phyloP scores from a whole-genome alignment of 2,113 vertebrate genomes.

The Cottus gobio region DNA sequence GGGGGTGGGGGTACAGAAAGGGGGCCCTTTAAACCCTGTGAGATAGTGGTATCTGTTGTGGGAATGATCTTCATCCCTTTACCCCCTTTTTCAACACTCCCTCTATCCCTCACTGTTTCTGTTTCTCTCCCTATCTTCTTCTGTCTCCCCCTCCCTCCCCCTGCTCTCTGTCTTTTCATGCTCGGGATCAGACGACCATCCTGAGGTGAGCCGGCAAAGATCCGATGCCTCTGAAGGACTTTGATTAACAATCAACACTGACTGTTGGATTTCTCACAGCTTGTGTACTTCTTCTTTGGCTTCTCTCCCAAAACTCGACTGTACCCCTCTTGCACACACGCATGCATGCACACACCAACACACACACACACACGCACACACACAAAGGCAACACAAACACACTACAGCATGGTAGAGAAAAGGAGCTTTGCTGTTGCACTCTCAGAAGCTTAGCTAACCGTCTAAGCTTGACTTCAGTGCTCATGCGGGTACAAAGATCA shows the following conservation, averaged over 20 bases:
- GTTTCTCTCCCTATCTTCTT: slow-evolving; percentile 39
- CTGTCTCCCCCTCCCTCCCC: background rate
- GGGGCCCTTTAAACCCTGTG: slow-evolving; percentile 82
- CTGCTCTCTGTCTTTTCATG: slow-evolving; percentile 57
- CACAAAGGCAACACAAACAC: slow-evolving; percentile 22
- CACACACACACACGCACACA: slow-evolving; percentile 7
- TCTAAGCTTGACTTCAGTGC: slow-evolving; percentile 34
- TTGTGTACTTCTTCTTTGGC: slow-evolving; percentile 75
- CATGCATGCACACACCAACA: slow-evolving; percentile 13
- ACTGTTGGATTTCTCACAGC: slow-evolving; percentile 77
- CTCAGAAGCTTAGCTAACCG: slow-evolving; percentile 46
- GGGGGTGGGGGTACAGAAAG: slow-evolving; percentile 58
- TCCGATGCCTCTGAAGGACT: slow-evolving; percentile 72
- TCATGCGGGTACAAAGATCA: slow-evolving; percentile 34
- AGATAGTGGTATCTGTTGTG: slow-evolving; percentile 81
- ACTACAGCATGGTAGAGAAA: slow-evolving; percentile 14
- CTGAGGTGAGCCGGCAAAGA: slow-evolving; percentile 76
- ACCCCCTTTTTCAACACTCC: slow-evolving; percentile 48
- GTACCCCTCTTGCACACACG: slow-evolving; percentile 27
- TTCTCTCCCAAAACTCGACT: slow-evolving; percentile 62
- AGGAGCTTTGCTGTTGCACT: slow-evolving; percentile 43
- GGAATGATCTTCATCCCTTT: slow-evolving; percentile 74
- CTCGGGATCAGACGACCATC: slow-evolving; percentile 73
- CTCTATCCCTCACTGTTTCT: slow-evolving; percentile 49
- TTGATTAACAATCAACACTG: slow-evolving; percentile 76